Evolutionary conservation across 2,797 vertebrate species (phyloP).

Genomic region (Lepilemur ruficaudatus): DNA sequence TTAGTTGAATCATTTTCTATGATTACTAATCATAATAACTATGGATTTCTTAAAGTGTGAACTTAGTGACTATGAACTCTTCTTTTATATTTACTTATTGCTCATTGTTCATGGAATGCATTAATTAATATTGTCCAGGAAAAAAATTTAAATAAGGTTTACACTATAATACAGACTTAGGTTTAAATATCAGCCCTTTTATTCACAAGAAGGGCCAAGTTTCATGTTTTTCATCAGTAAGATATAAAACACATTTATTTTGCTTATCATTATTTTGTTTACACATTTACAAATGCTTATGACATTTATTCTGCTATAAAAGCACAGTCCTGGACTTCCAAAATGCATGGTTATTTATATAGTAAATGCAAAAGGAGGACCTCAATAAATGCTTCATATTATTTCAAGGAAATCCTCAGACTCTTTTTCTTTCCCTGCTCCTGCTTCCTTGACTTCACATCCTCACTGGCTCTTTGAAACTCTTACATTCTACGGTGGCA

Average conservation of each 20-base stretch:
- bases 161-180: background rate
- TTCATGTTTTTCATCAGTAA: background rate
- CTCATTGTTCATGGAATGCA: background rate
- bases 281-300: background rate
- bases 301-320: background rate
- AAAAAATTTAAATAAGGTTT: background rate
- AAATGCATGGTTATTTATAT: background rate
- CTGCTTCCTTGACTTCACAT: background rate
- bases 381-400: background rate
- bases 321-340: background rate
- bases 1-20: background rate
- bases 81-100: background rate
- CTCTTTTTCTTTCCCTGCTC: background rate
- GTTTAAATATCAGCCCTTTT: background rate
- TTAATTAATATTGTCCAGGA: background rate
- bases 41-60: background rate
- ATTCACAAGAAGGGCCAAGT: background rate
- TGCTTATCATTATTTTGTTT: background rate
- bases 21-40: background rate
- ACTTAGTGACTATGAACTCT: background rate
- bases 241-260: background rate
- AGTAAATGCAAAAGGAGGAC: background rate
- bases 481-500: rapidly evolving
- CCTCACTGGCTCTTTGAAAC: background rate
- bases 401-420: background rate